These are phyloP conservation scores for Pandemis cinnamomeana DNA, from an alignment of 2,888 invertebrate species.

Conservation along the genomic window DNA sequence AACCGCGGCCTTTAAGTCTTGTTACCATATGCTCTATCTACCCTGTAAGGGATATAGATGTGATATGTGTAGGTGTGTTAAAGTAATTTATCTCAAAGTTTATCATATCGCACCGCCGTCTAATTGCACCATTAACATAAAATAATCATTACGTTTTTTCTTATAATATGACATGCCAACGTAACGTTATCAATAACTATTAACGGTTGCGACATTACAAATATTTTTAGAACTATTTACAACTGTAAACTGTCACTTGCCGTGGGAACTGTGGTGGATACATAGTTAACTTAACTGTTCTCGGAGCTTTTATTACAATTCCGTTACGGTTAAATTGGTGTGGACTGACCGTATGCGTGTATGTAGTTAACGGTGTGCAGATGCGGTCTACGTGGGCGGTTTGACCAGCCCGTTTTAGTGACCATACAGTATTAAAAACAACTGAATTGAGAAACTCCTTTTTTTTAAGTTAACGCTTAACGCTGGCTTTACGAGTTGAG, in stretches of 20 bases:
- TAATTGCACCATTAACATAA: not conserved
- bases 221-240: constrained; percentile 11
- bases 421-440: not conserved
- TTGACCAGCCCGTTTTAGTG: not conserved
- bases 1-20: too few species aligned
- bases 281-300: not conserved
- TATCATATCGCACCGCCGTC: constrained; percentile 3
- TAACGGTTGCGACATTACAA: constrained; percentile 11
- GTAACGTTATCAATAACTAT: constrained; percentile 13
- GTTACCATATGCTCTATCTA: too few species aligned
- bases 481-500: too few species aligned
- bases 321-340: not conserved
- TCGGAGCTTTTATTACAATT: not conserved
- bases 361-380: constrained; percentile 1
- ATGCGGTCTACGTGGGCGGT: not conserved
- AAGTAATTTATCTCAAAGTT: not conserved
- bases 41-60: too few species aligned
- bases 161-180: not conserved
- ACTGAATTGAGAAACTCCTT: too few species aligned
- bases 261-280: constrained; percentile 6
- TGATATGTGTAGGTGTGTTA: not conserved
- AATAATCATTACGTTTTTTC: not conserved
- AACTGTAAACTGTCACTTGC: constrained; percentile 12
- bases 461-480: too few species aligned
- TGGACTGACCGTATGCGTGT: not conserved